Conservation (phyloP, 2,888 invertebrate species). For the Sphecodes monilicornis region DNA sequence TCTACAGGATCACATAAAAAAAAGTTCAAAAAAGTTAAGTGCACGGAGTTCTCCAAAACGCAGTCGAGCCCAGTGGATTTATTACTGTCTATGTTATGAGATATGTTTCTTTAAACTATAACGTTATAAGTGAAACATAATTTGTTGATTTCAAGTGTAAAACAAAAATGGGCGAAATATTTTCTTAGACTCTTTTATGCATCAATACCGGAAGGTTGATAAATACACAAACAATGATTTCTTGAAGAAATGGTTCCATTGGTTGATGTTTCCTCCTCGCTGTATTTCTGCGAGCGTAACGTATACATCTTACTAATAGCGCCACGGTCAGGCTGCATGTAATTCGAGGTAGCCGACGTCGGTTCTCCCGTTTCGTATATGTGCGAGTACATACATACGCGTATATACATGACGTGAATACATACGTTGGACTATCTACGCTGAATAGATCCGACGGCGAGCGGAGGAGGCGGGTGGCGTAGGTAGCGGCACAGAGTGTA, state of each 20-base stretch:
- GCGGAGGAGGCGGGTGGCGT: slow-evolving; percentile 40
- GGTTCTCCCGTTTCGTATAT: slow-evolving; percentile 22
- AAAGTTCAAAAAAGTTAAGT: too few relatives aligned
- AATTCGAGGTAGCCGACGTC: slow-evolving; percentile 60
- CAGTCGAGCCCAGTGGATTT: too few relatives aligned
- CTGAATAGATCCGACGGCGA: slow-evolving; percentile 56
- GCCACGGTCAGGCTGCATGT: slow-evolving; percentile 54
- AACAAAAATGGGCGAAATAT: too few relatives aligned
- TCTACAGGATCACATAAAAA: too few relatives aligned
- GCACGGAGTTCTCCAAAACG: too few relatives aligned
- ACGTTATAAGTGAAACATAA: too few relatives aligned
- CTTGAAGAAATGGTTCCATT: neutral
- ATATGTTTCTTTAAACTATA: too few relatives aligned
- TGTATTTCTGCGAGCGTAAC: slow-evolving; percentile 50
- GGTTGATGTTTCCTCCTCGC: neutral
- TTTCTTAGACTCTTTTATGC: too few relatives aligned
- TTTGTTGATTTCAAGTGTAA: too few relatives aligned
- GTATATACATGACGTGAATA: slow-evolving; percentile 24
- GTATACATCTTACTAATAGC: slow-evolving; percentile 59
- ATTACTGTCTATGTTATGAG: too few relatives aligned
- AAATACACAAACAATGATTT: neutral
- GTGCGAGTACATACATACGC: neutral
- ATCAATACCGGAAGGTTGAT: too few relatives aligned
- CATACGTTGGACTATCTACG: slow-evolving; percentile 59
- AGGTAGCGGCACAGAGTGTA: slow-evolving; percentile 62